Evolutionary conservation across 1,140 invertebrate genomes (phyloP), one percentile per base, ranked within the genome.

Genomic region (Anastrepha ludens): DNA sequence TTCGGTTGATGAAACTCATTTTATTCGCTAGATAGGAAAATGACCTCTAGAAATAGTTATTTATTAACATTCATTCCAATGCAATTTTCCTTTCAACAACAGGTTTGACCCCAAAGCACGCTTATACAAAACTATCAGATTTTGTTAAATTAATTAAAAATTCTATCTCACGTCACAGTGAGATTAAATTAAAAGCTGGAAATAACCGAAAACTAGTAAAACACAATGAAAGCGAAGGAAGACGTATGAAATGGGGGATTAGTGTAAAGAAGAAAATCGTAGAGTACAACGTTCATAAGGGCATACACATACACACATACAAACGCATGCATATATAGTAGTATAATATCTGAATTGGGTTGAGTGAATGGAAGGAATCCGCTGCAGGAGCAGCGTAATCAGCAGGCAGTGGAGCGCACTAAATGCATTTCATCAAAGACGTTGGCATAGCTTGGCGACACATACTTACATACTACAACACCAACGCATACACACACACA

Each of bases 111-210:
- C 74, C 47, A 55, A 50, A 81, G 17, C 20, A 81, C 74, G 15
- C 9, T 13, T 17, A 13, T 15, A 81, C 74, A 55, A 81, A 55
- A 29, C 47, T 47, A 81, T 47, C 74, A 81, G 47, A 81, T 81
- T 81, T 81, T 81, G 74, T 81, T 81, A 81, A 81, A 58, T 81
- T 81, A 81, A 81, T 81, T 81, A 81, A 81, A 81, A 81, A 81
- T 50, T 81, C 74, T 58, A 81, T 81, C 74, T 81, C 74, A 81
- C 74, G 74, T 81, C 74, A 81, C 47, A 47, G 74, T 81, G 47
- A 81, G 74, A 81, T 81, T 81, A 81, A 81, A 81, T 81, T 81
- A 81, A 81, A 81, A 81, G 74, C 74, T 55, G 29, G 47, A 81
- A 81, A 81, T 81, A 81, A 81, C 74, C 74, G 9, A 81, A 81